A percentile compares a stretch with the other conserved stretches of the same genome.
Evolutionary conservation across 2,113 vertebrate genomes (phyloP).

Genomic region (Malurus melanocephalus): DNA sequence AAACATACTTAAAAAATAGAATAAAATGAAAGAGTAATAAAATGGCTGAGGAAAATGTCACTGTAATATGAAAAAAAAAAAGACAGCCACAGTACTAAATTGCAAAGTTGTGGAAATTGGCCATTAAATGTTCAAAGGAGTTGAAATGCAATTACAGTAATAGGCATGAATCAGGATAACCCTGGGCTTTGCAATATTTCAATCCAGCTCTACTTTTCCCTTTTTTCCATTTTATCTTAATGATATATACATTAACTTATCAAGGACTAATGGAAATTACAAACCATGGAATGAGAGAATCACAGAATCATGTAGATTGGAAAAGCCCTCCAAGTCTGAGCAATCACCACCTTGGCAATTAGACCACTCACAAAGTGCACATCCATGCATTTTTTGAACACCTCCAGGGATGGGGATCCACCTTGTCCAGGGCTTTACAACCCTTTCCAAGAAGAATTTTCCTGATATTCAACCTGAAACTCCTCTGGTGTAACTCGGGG

Average conservation of each 20-base stretch:
- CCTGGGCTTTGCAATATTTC: background rate
- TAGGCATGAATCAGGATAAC: background rate
- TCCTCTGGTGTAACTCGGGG: background rate
- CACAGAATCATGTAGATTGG: background rate
- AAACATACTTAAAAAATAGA: background rate
- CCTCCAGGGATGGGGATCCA: background rate
- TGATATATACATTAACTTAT: background rate
- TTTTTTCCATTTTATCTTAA: background rate
- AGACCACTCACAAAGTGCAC: background rate
- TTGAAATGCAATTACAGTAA: background rate
- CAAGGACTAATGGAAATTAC: background rate
- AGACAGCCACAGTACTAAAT: background rate
- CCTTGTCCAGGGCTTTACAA: background rate
- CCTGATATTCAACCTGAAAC: fast-evolving
- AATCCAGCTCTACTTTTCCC: background rate
- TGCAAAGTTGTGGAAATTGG: background rate
- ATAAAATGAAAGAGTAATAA: background rate
- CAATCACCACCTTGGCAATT: background rate
- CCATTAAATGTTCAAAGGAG: background rate
- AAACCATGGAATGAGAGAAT: background rate
- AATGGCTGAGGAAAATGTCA: background rate
- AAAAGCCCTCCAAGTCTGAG: background rate
- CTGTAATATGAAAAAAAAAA: background rate
- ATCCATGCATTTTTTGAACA: background rate
- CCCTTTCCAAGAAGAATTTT: fast-evolving